Conservation (phyloP, 2,797 vertebrate genomes). For the Hydrocynus forskahlii region DNA sequence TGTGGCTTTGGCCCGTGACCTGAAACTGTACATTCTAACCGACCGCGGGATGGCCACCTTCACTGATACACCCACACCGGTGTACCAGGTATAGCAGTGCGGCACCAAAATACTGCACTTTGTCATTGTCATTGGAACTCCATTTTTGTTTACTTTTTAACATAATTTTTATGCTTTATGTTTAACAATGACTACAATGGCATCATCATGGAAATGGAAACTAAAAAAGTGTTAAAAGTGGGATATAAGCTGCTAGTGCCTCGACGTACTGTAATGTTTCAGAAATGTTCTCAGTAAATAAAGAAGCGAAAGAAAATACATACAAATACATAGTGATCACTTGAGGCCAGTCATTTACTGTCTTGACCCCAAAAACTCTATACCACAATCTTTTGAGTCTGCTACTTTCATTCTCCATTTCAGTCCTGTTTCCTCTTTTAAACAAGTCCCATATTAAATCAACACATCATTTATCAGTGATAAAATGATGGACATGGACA, state of each 20-base stretch:
- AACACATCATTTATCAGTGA: too few relatives aligned
- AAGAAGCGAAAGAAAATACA: neutral
- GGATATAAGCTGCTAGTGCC: neutral
- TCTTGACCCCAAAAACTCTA: neutral
- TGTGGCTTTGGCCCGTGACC: slow-evolving; percentile 64
- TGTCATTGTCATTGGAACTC: neutral
- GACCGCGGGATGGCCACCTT: slow-evolving; percentile 63
- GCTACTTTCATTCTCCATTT: neutral
- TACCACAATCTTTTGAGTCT: neutral
- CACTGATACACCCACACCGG: slow-evolving; percentile 52
- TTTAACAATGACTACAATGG: neutral
- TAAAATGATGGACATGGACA: too few relatives aligned
- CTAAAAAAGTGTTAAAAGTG: neutral
- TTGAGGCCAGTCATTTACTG: neutral
- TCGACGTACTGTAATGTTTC: neutral
- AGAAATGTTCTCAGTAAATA: neutral
- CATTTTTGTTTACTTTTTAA: neutral
- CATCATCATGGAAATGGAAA: neutral
- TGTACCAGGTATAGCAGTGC: slow-evolving; percentile 68
- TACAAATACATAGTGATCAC: neutral
- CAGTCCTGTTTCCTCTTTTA: neutral
- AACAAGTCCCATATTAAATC: too few relatives aligned
- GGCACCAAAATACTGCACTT: neutral
- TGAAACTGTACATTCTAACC: slow-evolving; percentile 71
- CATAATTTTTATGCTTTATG: neutral